Evolutionary conservation across 2,888 invertebrate species (phyloP).

Genomic region (Heteromurus nitidus): DNA sequence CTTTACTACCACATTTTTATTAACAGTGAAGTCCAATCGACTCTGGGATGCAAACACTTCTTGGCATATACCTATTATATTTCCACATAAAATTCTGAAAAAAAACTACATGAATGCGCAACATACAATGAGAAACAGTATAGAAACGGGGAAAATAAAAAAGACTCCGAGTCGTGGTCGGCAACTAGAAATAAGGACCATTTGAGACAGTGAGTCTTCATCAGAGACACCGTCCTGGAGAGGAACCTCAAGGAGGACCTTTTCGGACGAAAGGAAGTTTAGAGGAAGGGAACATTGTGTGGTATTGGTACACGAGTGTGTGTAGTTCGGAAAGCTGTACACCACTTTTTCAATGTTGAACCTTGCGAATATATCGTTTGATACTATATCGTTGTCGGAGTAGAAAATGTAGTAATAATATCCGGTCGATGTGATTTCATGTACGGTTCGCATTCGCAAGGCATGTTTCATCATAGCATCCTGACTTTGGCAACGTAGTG

Average conservation of each 20-base stretch:
- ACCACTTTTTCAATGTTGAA: slow-evolving; percentile 91
- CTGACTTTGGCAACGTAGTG: slow-evolving; percentile 82
- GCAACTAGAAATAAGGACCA: slow-evolving; percentile 85
- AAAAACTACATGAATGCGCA: slow-evolving; percentile 87
- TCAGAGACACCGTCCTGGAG: slow-evolving; percentile 83
- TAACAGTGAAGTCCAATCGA: too few relatives aligned
- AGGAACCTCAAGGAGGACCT: slow-evolving; percentile 89
- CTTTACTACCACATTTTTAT: too few relatives aligned
- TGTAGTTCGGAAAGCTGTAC: slow-evolving; percentile 84
- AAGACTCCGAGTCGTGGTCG: slow-evolving; percentile 87
- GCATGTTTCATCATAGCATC: slow-evolving; percentile 82
- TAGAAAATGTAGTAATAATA: slow-evolving; percentile 94
- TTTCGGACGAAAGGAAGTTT: slow-evolving; percentile 84
- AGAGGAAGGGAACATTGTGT: slow-evolving; percentile 86
- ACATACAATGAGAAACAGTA: slow-evolving; percentile 84
- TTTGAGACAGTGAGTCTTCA: slow-evolving; percentile 82
- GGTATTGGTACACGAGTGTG: slow-evolving; percentile 84
- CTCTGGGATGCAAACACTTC: too few relatives aligned
- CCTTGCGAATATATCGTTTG: slow-evolving; percentile 87
- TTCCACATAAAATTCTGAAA: too few relatives aligned
- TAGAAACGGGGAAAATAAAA: slow-evolving; percentile 86
- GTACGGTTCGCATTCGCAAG: slow-evolving; percentile 82
- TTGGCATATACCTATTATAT: too few relatives aligned
- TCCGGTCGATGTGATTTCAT: slow-evolving; percentile 85
- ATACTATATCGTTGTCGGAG: slow-evolving; percentile 87